These are phyloP conservation scores for Propithecus coquereli DNA, from an alignment of 2,113 vertebrate species.

Conservation along the genomic window DNA sequence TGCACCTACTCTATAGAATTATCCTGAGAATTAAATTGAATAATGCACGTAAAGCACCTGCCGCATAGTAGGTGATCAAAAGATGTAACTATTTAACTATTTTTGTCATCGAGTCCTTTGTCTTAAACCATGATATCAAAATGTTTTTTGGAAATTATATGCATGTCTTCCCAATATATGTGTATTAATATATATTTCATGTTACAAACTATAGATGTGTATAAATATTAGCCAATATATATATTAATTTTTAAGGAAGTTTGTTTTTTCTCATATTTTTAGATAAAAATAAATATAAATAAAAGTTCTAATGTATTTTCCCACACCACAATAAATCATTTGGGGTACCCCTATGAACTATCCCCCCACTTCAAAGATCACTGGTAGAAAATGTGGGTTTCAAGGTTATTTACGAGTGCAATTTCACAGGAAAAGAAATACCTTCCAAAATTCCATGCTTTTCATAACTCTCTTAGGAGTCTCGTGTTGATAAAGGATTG, in stretches of 20 bases:
- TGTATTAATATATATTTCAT: neutral
- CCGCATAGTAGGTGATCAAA: neutral
- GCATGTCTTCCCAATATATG: neutral
- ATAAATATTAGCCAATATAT: neutral
- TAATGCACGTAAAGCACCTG: neutral
- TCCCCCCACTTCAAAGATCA: neutral
- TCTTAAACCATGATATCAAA: neutral
- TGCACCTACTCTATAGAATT: neutral
- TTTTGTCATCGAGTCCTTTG: neutral
- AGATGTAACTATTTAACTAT: neutral
- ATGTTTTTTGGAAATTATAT: neutral
- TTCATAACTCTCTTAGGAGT: constrained; percentile 53
- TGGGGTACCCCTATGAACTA: neutral
- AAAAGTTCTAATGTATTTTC: neutral
- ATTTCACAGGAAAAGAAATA: neutral
- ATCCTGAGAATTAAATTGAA: neutral
- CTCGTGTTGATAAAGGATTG: constrained; percentile 53
- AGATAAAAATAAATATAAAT: neutral
- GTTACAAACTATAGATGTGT: neutral
- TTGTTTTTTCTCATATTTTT: neutral
- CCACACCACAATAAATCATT: neutral
- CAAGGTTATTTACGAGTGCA: neutral
- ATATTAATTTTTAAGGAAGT: neutral
- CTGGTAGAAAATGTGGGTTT: neutral
- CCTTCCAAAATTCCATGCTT: neutral